Conservation (phyloP, 2,888 invertebrate species). For the Limnephilus marmoratus region DNA sequence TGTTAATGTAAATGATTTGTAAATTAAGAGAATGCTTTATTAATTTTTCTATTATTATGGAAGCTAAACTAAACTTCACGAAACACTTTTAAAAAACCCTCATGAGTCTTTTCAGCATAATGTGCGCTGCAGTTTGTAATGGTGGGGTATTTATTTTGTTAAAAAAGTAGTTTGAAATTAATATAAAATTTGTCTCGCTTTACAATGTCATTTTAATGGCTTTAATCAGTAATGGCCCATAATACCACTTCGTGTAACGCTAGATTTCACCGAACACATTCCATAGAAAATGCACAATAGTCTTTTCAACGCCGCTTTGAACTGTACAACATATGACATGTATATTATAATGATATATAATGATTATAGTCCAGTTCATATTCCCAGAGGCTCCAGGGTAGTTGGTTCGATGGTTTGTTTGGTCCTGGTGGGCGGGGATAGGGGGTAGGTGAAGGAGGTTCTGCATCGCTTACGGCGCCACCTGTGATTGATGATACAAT, state of each 20-base stretch:
- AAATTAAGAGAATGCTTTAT: too few species aligned
- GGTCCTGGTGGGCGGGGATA: background rate
- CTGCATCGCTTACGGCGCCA: conserved; percentile 37
- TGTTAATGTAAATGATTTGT: too few species aligned
- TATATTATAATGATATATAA: background rate
- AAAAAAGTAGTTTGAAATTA: too few species aligned
- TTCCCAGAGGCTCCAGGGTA: background rate
- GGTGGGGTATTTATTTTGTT: too few species aligned
- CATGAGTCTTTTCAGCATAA: too few species aligned
- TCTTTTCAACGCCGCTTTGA: background rate
- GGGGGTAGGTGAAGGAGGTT: background rate
- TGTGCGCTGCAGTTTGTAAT: too few species aligned
- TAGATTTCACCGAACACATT: background rate
- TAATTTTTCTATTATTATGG: too few species aligned
- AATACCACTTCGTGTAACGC: background rate
- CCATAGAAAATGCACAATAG: background rate
- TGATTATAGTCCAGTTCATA: background rate
- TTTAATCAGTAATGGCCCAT: background rate
- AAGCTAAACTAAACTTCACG: too few species aligned
- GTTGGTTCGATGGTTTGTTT: background rate
- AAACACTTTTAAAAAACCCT: too few species aligned
- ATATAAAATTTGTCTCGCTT: background rate
- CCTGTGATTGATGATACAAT: conserved; percentile 54
- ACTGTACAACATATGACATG: background rate
- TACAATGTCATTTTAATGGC: background rate